phyloP scores from a whole-genome alignment of 1,140 invertebrate species.

The Latrodectus geometricus region DNA sequence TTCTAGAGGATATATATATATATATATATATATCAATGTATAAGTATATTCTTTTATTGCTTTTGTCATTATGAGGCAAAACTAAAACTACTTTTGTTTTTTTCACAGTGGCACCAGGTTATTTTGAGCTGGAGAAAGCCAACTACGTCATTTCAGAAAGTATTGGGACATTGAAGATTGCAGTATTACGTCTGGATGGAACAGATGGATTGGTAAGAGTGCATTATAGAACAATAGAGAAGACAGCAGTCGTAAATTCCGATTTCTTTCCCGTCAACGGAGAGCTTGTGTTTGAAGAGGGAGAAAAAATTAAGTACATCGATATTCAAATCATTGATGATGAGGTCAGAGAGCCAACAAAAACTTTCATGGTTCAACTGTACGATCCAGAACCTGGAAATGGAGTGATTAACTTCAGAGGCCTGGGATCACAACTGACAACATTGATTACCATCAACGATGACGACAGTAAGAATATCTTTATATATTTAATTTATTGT shows the following conservation, averaged over 20 bases:
- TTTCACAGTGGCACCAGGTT: not conserved
- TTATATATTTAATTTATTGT: not conserved
- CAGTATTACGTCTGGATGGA: not conserved
- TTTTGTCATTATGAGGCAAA: not conserved
- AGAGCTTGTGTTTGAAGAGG: not conserved
- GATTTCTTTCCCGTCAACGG: not conserved
- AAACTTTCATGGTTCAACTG: not conserved
- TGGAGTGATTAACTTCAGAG: constrained; percentile 21
- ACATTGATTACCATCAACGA: not conserved
- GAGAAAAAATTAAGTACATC: not conserved
- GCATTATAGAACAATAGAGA: not conserved
- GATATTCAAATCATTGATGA: not conserved
- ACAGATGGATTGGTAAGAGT: not conserved
- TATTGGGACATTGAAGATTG: not conserved
- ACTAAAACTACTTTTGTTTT: not conserved
- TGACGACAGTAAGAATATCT: constrained; percentile 10
- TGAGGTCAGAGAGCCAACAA: not conserved
- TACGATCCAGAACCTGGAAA: not conserved
- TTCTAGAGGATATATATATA: too few species aligned
- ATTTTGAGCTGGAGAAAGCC: not conserved
- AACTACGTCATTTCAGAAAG: not conserved
- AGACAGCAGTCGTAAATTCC: not conserved
- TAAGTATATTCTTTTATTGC: too few species aligned
- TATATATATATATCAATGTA: too few species aligned
- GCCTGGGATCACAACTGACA: not conserved